Percentiles rank a stretch among this genome's conserved stretches.
Conservation (phyloP, 2,113 vertebrate species). For the Brachyhypopomus occidentalis region DNA sequence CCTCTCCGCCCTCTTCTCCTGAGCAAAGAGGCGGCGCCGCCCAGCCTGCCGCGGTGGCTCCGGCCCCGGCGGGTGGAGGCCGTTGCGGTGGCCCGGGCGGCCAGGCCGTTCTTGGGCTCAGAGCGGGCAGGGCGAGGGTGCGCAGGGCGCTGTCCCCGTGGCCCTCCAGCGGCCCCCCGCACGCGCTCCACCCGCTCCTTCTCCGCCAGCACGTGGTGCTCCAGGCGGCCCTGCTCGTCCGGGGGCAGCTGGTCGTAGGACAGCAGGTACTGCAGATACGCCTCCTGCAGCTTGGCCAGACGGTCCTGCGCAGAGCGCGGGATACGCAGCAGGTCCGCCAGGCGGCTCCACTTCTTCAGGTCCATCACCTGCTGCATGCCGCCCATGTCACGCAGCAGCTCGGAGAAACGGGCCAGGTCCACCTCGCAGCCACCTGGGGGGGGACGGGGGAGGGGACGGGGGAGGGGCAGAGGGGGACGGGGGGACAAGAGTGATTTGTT, state of each 20-base stretch:
- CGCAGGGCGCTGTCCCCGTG: conserved; percentile 81
- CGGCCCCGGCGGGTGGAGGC: conserved; percentile 71
- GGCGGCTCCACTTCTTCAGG: conserved; percentile 99
- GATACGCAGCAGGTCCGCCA: conserved; percentile 95
- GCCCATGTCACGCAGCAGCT: conserved; percentile 98
- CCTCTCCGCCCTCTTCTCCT: conserved; percentile 95
- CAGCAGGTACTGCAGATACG: conserved; percentile 98
- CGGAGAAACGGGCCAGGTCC: conserved; percentile 97
- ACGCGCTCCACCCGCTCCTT: conserved; percentile 91
- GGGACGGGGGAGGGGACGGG: not conserved
- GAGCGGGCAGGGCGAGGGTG: conserved; percentile 89
- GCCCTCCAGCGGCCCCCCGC: conserved; percentile 92
- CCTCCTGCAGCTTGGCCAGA: conserved; percentile 98
- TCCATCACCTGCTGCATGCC: conserved; percentile 99
- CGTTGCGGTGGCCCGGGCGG: conserved; percentile 67
- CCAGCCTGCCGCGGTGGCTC: conserved; percentile 77
- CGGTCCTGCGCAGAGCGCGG: conserved; percentile 98
- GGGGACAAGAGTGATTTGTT: not conserved
- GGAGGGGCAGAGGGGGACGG: not conserved
- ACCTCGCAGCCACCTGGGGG: conserved; percentile 92
- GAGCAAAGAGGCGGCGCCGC: conserved; percentile 94
- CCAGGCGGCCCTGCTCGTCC: conserved; percentile 88
- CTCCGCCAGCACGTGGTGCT: conserved; percentile 91
- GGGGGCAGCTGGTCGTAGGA: conserved; percentile 92
- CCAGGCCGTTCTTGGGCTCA: conserved; percentile 85